These are phyloP conservation scores for Chiloscyllium plagiosum DNA, from an alignment of 2,113 vertebrate genomes.

Conservation along the genomic window DNA sequence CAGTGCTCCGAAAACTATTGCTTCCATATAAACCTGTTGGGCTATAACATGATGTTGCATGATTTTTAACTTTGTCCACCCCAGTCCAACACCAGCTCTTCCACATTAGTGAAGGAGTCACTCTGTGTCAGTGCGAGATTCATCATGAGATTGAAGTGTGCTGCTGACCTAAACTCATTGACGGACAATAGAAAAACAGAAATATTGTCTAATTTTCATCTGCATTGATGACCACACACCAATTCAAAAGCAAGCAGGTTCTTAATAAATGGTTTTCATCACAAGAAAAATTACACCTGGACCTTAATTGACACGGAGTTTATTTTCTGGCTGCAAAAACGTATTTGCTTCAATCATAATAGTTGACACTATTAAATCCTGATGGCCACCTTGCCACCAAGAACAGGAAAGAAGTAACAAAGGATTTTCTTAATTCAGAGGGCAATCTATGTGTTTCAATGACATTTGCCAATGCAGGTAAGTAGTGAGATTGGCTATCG, in stretches of 20 bases:
- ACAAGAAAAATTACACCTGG: neutral
- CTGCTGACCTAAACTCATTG: neutral
- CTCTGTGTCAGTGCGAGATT: neutral
- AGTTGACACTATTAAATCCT: neutral
- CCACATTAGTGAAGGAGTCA: neutral
- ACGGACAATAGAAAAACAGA: neutral
- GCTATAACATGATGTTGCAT: no score
- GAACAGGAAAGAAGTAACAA: neutral
- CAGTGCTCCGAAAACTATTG: no score
- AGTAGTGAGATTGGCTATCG: neutral
- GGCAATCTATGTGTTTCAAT: no score
- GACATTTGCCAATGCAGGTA: neutral
- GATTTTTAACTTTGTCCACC: no score
- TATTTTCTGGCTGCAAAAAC: neutral
- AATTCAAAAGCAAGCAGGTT: neutral
- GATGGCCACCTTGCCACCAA: neutral
- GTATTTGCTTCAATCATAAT: neutral
- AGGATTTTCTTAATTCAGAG: neutral
- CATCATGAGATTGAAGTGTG: neutral
- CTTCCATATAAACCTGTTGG: no score
- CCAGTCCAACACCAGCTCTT: no score
- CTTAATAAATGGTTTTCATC: neutral
- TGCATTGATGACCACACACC: neutral
- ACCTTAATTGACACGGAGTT: neutral
- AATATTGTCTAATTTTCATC: neutral